Base-by-base conservation (phyloP, 2,888 invertebrate species). In the Chymomyza fuscimana region DNA sequence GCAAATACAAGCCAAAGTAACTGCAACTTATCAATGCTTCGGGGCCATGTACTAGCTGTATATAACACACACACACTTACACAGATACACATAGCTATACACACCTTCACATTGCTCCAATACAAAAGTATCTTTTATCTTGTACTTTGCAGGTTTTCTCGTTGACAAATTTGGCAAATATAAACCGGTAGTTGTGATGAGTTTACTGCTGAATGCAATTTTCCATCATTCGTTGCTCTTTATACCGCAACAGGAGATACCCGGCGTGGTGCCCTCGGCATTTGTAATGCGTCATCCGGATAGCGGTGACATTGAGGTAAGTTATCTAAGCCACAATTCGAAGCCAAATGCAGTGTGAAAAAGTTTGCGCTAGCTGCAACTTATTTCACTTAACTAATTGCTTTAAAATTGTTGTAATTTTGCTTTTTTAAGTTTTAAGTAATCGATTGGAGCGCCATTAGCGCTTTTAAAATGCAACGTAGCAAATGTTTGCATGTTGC, bases 111-210 rank as follows among this genome's bases (percentile, higher is more conserved):
- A 10, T 54, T n/a, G 2, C 16, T 4, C 16, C 54, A 19, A n/a
- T 19, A 25, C 3, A 19, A 58, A 52, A 22, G 10, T 46, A 65
- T 69, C 50, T 52, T 22, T 67, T 19, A 63, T 91, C 62, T 46
- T 64, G 68, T 62, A 40, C 65, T 69, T 93, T 93, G 74, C 92
- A 95, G 96, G 96, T 76, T 96, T 95, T 90, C 92, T 97, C 78
- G 97, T 97, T 72, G 97, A 97, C 92, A 96, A 96, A 92, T 95
- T 96, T 88, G 96, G 96, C 65, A 95, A 95, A 90, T 97, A 97
- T 92, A 97, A 96, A 90, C 94, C 95, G 0, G 95, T 97, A 29
- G 95, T 97, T 70, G 95, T 97, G 77, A 93, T 96, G 69, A 95
- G 96, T 69, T 93, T 97, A 78, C 92, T 96, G 69, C 92, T 96